These are phyloP conservation scores for Argynnis bischoffii DNA, from an alignment of 2,888 invertebrate genomes.

Conservation along the genomic window DNA sequence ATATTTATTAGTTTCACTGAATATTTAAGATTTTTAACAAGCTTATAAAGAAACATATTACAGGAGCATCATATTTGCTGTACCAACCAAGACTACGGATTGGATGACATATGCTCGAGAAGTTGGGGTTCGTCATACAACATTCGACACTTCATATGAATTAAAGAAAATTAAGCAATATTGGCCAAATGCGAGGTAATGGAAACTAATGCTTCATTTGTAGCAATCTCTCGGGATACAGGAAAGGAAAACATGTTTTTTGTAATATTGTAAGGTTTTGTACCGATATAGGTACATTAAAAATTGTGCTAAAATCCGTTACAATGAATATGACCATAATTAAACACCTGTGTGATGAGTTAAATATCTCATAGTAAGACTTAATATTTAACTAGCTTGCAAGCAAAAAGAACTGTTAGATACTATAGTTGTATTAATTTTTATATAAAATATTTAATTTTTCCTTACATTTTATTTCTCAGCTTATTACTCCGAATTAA, in stretches of 20 bases:
- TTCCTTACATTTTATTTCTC: not conserved
- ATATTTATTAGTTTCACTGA: no score
- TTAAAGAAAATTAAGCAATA: slow-evolving; percentile 48
- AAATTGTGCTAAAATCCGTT: no score
- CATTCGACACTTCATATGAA: slow-evolving; percentile 50
- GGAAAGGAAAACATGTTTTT: no score
- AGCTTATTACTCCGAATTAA: slow-evolving; percentile 48
- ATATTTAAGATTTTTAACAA: no score
- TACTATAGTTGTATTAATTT: no score
- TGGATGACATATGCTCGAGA: slow-evolving; percentile 53
- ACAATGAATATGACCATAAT: no score
- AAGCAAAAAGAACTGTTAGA: no score
- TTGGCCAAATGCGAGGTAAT: slow-evolving; percentile 51
- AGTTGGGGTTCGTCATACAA: slow-evolving; percentile 49
- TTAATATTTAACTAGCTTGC: no score
- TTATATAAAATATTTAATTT: not conserved
- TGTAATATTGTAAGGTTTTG: no score
- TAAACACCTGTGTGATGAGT: no score
- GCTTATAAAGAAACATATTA: not conserved
- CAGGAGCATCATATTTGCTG: slow-evolving; percentile 53
- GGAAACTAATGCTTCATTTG: not conserved
- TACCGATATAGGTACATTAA: no score
- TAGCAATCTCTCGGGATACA: not conserved
- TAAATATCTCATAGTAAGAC: no score
- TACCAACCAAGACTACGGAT: slow-evolving; percentile 48